Evolutionary conservation across 2,888 invertebrate genomes (phyloP), one percentile per base, ranked within the genome.

Genomic region (Mayetiola destructor): DNA sequence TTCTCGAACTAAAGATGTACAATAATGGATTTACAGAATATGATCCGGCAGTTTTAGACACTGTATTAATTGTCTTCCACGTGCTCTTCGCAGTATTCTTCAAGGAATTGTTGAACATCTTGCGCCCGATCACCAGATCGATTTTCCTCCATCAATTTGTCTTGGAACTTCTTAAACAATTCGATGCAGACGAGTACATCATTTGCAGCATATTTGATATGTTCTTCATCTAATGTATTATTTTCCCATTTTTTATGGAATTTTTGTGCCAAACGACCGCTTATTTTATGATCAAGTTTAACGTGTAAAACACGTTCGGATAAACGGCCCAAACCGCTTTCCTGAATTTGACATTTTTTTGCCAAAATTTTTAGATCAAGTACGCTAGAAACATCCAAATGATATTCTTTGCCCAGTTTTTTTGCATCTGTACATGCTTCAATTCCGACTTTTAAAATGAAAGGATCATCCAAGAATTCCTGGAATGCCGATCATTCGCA

Each of bases 171-270:
- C n/a, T 76, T 76, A 64, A 83, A 87, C 61, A 88, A 80, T 61
- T 78, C 78, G 27, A 85, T 75, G 3, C 84, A 82, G 1, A 81
- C 80, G 58, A 82, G 72, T 0, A 86, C 87, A 70, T 89, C 88
- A 4, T 79, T 76, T 1, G 88, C 85, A 0, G 88, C 88, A 69
- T 89, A 89, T n/a, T 76, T 71, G 0, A 78, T 69, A 69, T 89
- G 88, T 57, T 75, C 72, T 1, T 74, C 65, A 10, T 78, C 74
- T 10, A 88, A 72, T 2, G 65, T 65, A 2, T 76, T 73, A 0
- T 80, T 80, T 63, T 85, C 82, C 89, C 89, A 89, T 66, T 89
- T 73, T 59, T 87, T 81, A 65, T 85, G 84, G 37, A 83, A 77
- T 27, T 87, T 68, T 65, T 77, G 69, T 75, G n/a, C n/a, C n/a